These are phyloP conservation scores for Metalampra italica DNA, from an alignment of 2,888 invertebrate species.

Conservation along the genomic window DNA sequence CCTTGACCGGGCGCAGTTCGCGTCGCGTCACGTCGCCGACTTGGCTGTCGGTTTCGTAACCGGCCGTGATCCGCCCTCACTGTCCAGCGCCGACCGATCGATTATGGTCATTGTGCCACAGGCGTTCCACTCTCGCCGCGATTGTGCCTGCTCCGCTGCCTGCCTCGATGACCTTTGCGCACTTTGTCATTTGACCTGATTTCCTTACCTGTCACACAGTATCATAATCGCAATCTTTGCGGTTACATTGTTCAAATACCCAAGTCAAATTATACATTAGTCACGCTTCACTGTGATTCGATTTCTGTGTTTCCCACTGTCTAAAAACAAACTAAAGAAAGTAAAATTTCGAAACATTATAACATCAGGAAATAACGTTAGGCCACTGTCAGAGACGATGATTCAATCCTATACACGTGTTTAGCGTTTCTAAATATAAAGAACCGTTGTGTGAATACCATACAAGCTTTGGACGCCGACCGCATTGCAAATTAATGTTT, in stretches of 20 bases:
- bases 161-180: conserved; percentile 36
- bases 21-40: conserved; percentile 50
- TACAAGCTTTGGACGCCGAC: conserved; percentile 51
- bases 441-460: conserved; percentile 62
- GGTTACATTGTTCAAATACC: conserved; percentile 1
- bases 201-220: conserved; percentile 25
- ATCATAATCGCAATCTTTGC: not conserved
- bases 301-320: not conserved
- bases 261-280: not conserved
- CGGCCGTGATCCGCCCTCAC: conserved; percentile 44
- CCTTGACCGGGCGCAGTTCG: conserved; percentile 34
- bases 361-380: conserved; percentile 45
- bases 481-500: conserved; percentile 51
- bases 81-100: conserved; percentile 35
- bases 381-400: conserved; percentile 45
- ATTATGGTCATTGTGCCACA: conserved; percentile 62
- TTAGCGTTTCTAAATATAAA: conserved; percentile 62
- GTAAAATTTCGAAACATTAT: conserved; percentile 41
- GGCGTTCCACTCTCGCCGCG: conserved; percentile 49
- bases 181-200: conserved; percentile 29
- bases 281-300: conserved; percentile 4
- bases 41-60: conserved; percentile 61
- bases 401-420: conserved; percentile 63
- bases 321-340: conserved; percentile 22
- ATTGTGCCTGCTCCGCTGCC: conserved; percentile 32